phyloP scores from a whole-genome alignment of 2,888 invertebrate species.

The Tenodera sinensis region DNA sequence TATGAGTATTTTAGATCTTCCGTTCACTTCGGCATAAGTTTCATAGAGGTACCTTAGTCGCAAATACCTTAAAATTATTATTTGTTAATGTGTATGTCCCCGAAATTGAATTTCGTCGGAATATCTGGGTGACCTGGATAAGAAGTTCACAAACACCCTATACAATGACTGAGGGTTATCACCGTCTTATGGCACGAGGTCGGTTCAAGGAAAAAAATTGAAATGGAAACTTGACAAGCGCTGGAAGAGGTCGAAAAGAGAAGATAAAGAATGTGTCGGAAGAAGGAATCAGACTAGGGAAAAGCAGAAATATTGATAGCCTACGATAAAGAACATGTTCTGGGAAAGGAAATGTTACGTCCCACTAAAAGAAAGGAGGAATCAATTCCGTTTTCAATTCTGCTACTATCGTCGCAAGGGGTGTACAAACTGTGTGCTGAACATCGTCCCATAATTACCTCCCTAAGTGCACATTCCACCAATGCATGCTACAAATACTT shows the following conservation, averaged over 20 bases:
- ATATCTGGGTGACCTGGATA: no score
- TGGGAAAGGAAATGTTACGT: not conserved
- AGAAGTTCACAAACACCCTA: not conserved
- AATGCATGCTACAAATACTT: no score
- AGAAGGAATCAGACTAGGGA: not conserved
- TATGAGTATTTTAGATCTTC: no score
- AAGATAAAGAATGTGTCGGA: not conserved
- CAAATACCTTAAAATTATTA: no score
- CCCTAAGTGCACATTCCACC: no score
- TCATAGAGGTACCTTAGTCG: no score
- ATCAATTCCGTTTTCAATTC: not conserved
- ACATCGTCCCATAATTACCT: no score
- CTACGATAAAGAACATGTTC: not conserved
- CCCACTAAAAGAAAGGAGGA: not conserved
- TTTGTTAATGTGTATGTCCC: no score
- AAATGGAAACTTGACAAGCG: not conserved
- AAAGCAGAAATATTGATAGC: not conserved
- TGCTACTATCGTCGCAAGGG: no score
- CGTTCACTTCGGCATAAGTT: no score
- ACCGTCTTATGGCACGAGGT: not conserved
- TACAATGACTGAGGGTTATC: not conserved
- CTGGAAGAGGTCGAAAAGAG: not conserved
- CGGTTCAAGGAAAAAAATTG: not conserved
- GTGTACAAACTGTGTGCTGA: no score
- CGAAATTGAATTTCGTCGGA: no score